A percentile compares a stretch with the other conserved stretches of the same genome.
Conservation (phyloP, 2,113 vertebrate genomes). For the Cisticola juncidis region DNA sequence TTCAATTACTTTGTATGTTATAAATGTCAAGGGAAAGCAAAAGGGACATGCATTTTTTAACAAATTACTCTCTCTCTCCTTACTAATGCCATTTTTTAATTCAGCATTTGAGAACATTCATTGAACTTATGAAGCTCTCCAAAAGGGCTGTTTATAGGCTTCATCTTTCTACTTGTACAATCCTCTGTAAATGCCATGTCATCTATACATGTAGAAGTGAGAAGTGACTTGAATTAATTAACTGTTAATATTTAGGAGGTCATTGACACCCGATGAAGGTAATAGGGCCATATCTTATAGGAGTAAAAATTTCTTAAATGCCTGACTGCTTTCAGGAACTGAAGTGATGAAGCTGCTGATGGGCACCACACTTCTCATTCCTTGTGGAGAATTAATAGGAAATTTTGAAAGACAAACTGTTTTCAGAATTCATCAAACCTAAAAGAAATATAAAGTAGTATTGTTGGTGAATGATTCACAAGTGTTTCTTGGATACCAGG, state of each 20-base stretch:
- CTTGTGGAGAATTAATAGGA: background rate
- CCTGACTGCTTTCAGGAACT: background rate
- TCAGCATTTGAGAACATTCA: background rate
- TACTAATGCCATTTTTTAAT: background rate
- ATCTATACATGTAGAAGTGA: background rate
- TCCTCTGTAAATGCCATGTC: background rate
- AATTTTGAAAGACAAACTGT: background rate
- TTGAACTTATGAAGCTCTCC: background rate
- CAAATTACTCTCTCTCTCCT: background rate
- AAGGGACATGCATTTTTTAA: background rate
- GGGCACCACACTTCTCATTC: background rate
- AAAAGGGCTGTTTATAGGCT: background rate
- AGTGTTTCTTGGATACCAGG: background rate
- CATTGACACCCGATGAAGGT: background rate
- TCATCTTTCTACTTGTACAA: background rate
- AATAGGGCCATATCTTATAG: background rate
- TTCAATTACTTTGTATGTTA: background rate
- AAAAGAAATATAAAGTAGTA: background rate
- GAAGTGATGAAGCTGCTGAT: background rate
- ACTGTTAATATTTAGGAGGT: background rate
- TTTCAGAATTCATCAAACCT: background rate
- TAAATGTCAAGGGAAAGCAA: background rate
- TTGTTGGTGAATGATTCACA: background rate
- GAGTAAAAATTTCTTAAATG: background rate
- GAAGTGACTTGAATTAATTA: background rate